These are phyloP conservation scores for Unio pictorum DNA, from an alignment of 2,888 invertebrate species.

Conservation along the genomic window DNA sequence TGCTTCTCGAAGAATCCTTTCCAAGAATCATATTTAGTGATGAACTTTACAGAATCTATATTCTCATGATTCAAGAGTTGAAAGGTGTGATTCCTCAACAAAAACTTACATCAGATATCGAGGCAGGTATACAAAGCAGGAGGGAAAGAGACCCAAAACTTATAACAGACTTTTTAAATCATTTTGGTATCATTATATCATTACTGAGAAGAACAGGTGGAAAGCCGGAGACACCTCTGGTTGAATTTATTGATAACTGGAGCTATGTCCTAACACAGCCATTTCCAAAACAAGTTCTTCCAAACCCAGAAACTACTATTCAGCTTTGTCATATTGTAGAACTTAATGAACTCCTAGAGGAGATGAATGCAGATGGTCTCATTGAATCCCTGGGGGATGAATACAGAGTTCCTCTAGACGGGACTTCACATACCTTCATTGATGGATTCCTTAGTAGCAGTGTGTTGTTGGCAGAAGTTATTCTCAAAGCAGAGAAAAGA, in stretches of 20 bases:
- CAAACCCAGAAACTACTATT: conserved; percentile 26
- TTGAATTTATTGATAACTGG: conserved; percentile 32
- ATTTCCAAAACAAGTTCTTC: conserved; percentile 25
- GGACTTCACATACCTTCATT: conserved; percentile 14
- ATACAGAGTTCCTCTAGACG: conserved; percentile 17
- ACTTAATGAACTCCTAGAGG: conserved; percentile 34
- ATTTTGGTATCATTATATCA: conserved; percentile 36
- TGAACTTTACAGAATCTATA: conserved; percentile 39
- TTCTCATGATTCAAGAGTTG: conserved; percentile 20
- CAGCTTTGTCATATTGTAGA: conserved; percentile 37
- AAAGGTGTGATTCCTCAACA: conserved; percentile 19
- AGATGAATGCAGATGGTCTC: conserved; percentile 31
- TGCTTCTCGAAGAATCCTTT: conserved; percentile 15
- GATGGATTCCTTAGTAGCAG: conserved; percentile 7
- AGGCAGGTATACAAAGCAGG: conserved; percentile 14
- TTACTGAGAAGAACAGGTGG: conserved; percentile 37
- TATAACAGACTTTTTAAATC: conserved; percentile 23
- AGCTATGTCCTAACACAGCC: conserved; percentile 14
- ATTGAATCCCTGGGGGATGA: conserved; percentile 29
- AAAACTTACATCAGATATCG: conserved; percentile 20
- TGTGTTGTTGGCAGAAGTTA: too few species aligned
- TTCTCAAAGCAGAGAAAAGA: too few species aligned
- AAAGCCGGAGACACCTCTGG: conserved; percentile 19
- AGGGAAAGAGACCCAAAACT: conserved; percentile 16
- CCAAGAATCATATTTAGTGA: conserved; percentile 34